Evolutionary conservation across 2,888 invertebrate species (phyloP).

Genomic region (Spialia ferax): DNA sequence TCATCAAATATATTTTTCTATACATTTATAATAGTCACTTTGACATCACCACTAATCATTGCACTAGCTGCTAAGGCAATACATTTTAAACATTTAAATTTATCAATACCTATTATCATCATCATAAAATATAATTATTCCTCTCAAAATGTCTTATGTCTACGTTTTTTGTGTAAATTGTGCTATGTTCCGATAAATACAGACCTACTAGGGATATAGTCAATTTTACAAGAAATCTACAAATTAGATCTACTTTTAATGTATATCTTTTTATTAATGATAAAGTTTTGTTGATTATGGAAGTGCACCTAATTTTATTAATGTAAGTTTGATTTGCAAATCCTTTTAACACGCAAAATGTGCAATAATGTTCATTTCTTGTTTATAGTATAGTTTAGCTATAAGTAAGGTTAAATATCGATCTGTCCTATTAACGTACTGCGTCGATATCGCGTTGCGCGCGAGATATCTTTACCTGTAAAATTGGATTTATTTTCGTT

Average conservation of each 20-base stretch:
- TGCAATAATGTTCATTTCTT: background rate
- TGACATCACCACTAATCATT: constrained; percentile 57
- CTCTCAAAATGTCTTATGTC: constrained; percentile 62
- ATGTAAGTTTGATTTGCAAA: background rate
- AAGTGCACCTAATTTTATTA: background rate
- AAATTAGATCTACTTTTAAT: background rate
- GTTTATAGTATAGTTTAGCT: background rate
- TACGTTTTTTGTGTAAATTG: constrained; percentile 69
- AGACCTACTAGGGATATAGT: constrained; percentile 49
- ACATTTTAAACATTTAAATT: constrained; percentile 63
- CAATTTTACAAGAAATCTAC: constrained; percentile 7
- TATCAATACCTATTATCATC: constrained; percentile 64
- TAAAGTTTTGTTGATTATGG: background rate
- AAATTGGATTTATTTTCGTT: constrained; percentile 41
- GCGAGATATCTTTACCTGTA: constrained; percentile 95
- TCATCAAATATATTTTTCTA: constrained; percentile 56
- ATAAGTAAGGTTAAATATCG: constrained; percentile 1
- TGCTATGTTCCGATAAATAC: constrained; percentile 63
- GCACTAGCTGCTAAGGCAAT: constrained; percentile 82
- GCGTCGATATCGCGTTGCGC: constrained; percentile 98
- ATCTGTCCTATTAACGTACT: constrained; percentile 72
- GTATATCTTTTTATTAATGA: background rate
- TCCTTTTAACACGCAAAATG: background rate
- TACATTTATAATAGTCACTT: constrained; percentile 49
- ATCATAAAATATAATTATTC: constrained; percentile 64